Conservation (phyloP, 2,888 invertebrate species). For the Athripsodes cinereus region DNA sequence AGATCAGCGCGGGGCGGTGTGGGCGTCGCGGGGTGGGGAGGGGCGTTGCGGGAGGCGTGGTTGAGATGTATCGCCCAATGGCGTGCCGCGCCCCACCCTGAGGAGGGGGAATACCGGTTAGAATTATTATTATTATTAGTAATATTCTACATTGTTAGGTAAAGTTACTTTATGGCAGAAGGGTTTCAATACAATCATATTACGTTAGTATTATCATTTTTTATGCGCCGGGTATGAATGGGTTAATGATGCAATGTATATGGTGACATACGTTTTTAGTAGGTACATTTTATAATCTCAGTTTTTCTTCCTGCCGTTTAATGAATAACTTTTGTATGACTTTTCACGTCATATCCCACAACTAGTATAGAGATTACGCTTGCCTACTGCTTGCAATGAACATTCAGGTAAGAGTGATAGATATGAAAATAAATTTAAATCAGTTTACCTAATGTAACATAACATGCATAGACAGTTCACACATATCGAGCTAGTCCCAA, state of each 20-base stretch:
- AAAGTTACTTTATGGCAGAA: not conserved
- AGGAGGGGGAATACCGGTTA: slow-evolving; percentile 6
- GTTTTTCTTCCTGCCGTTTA: too few species aligned
- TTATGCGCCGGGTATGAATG: not conserved
- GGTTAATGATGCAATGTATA: not conserved
- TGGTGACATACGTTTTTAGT: not conserved
- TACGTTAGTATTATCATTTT: too few species aligned
- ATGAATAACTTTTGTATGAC: too few species aligned
- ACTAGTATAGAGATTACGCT: too few species aligned
- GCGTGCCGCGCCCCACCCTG: slow-evolving; percentile 8
- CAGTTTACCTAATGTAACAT: too few species aligned
- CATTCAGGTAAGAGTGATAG: too few species aligned
- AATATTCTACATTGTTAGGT: not conserved
- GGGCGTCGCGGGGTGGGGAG: slow-evolving; percentile 16
- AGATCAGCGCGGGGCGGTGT: slow-evolving; percentile 26
- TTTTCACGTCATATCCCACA: too few species aligned
- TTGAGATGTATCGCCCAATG: slow-evolving; percentile 30
- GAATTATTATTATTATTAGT: not conserved
- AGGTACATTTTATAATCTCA: too few species aligned
- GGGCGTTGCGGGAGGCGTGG: slow-evolving; percentile 30
- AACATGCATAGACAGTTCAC: too few species aligned
- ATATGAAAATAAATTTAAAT: too few species aligned
- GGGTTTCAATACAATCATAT: not conserved
- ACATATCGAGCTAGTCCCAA: too few species aligned
- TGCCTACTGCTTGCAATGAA: too few species aligned